Conservation (phyloP, 2,113 vertebrate genomes). For the Leucopternis melanops region DNA sequence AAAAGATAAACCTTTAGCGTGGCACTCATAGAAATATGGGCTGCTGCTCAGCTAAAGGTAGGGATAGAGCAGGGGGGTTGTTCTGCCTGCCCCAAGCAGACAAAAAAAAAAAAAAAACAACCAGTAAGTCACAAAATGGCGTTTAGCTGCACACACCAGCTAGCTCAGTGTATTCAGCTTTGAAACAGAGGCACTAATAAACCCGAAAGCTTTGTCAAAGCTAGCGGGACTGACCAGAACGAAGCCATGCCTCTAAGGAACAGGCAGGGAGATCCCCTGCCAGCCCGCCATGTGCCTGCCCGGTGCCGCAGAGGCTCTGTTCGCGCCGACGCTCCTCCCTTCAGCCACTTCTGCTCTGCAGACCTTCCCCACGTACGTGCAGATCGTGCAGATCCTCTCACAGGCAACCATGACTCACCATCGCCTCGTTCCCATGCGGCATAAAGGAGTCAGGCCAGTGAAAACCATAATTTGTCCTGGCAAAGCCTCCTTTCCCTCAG, state of each 20-base stretch:
- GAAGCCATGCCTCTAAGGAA: background rate
- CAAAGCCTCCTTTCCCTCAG: background rate
- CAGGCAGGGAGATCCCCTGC: background rate
- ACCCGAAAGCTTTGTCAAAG: background rate
- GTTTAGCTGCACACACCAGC: background rate
- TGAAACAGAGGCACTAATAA: background rate
- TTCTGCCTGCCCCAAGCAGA: background rate
- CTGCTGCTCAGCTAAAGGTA: background rate
- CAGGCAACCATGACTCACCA: constrained; percentile 45
- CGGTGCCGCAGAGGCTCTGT: background rate
- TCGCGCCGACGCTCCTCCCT: background rate
- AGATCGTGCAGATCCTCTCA: background rate
- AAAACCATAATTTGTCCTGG: constrained; percentile 32
- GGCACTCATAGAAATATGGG: fast-evolving
- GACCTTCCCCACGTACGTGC: constrained; percentile 27
- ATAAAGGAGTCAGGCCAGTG: background rate
- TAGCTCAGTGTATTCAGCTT: background rate
- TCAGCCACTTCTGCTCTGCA: background rate
- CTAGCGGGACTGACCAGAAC: fast-evolving
- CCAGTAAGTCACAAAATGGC: background rate
- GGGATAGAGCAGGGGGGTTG: background rate
- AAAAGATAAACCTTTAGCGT: fast-evolving
- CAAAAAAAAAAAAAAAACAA: too few species aligned
- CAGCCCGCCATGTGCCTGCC: background rate
- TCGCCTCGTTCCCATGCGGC: constrained; percentile 25